Evolutionary conservation across 2,797 vertebrate species (phyloP), one percentile per base, ranked within the genome.

Genomic region (Leucoraja ocellata): DNA sequence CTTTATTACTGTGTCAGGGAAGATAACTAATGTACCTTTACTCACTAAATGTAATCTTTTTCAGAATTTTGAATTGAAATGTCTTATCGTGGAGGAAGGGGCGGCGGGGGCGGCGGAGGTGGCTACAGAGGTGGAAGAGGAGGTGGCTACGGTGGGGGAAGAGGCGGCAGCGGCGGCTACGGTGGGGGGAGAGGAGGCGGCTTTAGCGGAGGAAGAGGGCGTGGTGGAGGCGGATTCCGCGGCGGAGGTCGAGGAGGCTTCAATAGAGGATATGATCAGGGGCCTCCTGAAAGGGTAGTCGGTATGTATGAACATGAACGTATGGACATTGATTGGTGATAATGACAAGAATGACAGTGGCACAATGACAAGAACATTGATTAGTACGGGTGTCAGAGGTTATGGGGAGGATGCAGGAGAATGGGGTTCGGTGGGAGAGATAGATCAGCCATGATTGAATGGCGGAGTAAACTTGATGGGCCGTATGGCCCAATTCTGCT

Each of bases 221-320:
- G 97, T 21, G 97, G 96, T 84, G 97, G 97, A 90, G 95, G 94
- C 7, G 93, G 93, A 10, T 91, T 73, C 1, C 93, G 93, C 0
- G 93, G 96, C n/a, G 95, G 96, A 10, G 96, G 98, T 79, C 95
- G 98, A 95, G 98, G 98, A 46, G 98, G 98, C 61, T 99, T 98
- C 95, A 97, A 98, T 95, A 97, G 97, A 95, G 96, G 98, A 94
- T 98, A 94, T 32, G 97, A 97, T 94, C 96, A 97, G 91, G 99
- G 99, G 11, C 99, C 99, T 73, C 99, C 99, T 0, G 99, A 99
- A 83, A 95, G 97, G 25, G 98, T 99, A 93, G 98, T 99, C 5
- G 96, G 99, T 99, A 97, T 95, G 98, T 96, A 54, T 54, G 23
- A 54, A 54, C 46, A 54, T 54, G 3, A 54, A 54, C 46, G 46